Percentiles rank a stretch among this genome's conserved stretches.
These are phyloP conservation scores for Sicus ferrugineus DNA, from an alignment of 2,888 invertebrate species.

Conservation along the genomic window DNA sequence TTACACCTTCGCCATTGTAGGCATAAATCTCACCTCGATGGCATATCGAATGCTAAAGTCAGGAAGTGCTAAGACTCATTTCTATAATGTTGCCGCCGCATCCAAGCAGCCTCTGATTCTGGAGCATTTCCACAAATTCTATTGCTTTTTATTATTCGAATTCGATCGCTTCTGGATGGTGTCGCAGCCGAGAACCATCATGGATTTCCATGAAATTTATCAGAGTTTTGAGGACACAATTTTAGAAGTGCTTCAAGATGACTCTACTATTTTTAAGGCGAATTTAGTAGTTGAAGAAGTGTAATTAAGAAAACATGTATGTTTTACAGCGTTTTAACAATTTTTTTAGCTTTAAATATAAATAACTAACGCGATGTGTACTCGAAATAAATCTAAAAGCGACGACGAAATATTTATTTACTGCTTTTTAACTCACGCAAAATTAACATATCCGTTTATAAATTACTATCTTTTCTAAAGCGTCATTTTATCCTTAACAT, in stretches of 20 bases:
- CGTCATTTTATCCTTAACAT: background rate
- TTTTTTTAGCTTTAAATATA: background rate
- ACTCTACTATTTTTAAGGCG: conserved; percentile 78
- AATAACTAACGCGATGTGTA: background rate
- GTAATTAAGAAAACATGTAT: conserved; percentile 54
- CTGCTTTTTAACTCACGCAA: background rate
- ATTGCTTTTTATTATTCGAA: conserved; percentile 91
- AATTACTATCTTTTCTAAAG: background rate
- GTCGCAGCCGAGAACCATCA: conserved; percentile 90
- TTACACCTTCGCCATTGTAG: conserved; percentile 89
- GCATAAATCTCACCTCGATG: conserved; percentile 94
- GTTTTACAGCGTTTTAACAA: background rate
- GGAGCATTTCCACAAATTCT: conserved; percentile 88
- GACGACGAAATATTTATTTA: background rate
- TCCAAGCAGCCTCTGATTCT: conserved; percentile 73
- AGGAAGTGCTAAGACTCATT: conserved; percentile 87
- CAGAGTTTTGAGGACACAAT: conserved; percentile 84
- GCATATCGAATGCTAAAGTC: conserved; percentile 81
- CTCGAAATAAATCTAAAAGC: too few relatives aligned
- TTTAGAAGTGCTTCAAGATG: conserved; percentile 72
- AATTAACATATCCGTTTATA: background rate
- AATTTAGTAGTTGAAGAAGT: conserved; percentile 80
- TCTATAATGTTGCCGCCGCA: conserved; percentile 75
- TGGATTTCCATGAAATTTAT: conserved; percentile 92
- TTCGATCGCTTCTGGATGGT: conserved; percentile 95